phyloP scores from a whole-genome alignment of 2,888 invertebrate species.

The Lumbricus terrestris region DNA sequence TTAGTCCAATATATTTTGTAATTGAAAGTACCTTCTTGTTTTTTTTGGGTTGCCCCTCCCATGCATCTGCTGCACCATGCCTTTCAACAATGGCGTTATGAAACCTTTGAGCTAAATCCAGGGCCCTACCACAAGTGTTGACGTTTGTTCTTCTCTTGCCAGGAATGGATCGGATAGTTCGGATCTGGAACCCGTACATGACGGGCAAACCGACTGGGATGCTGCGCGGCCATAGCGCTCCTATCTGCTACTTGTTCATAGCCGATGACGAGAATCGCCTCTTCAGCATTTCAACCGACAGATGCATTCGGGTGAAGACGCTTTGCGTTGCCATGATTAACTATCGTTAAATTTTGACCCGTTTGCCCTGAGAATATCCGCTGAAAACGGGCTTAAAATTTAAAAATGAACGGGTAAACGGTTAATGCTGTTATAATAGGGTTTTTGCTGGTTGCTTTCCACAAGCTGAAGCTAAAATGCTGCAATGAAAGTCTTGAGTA shows the following conservation, averaged over 20 bases:
- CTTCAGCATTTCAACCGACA: conserved; percentile 59
- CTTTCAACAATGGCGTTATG: neutral
- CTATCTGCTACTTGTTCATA: conserved; percentile 57
- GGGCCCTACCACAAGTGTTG: no score
- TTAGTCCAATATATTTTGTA: neutral
- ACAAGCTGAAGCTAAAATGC: neutral
- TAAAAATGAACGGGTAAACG: no score
- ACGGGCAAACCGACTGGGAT: conserved; percentile 58
- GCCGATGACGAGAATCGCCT: conserved; percentile 59
- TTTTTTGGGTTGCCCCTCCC: neutral
- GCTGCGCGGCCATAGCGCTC: conserved; percentile 58
- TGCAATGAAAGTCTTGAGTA: neutral
- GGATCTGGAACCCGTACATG: conserved; percentile 60
- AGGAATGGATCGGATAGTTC: conserved; percentile 59
- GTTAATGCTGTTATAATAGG: no score
- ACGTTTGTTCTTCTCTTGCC: neutral
- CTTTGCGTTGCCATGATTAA: no score
- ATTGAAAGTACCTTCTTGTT: neutral
- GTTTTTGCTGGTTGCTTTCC: neutral
- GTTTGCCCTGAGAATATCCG: no score
- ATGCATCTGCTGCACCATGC: neutral
- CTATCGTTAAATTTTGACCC: no score
- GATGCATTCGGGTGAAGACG: conserved; percentile 54
- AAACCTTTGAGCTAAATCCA: no score
- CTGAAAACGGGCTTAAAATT: no score